Evolutionary conservation across 2,113 vertebrate genomes (phyloP).

Genomic region (Rhabdornis inornatus): DNA sequence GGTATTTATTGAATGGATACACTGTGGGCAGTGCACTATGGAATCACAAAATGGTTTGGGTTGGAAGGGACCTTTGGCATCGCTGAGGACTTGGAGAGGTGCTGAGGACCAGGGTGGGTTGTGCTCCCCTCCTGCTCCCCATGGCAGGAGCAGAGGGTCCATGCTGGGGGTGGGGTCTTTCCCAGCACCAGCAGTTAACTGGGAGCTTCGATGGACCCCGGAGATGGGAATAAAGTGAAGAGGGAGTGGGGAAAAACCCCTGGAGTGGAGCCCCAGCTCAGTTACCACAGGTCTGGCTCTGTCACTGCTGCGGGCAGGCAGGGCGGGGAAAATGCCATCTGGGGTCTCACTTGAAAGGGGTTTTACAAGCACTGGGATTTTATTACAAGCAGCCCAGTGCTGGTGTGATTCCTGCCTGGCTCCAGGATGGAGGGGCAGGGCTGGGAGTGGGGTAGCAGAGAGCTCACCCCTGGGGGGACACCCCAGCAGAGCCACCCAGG

Average conservation of each 20-base stretch:
- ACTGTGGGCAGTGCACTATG: no score
- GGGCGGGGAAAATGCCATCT: background rate
- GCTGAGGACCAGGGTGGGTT: background rate
- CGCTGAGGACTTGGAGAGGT: accelerated
- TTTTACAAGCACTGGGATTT: constrained; percentile 22
- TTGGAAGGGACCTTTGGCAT: background rate
- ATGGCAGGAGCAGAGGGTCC: background rate
- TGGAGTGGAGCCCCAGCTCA: background rate
- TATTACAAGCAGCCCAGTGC: background rate
- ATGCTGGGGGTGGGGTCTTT: accelerated
- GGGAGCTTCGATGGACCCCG: accelerated
- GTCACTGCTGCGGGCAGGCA: background rate
- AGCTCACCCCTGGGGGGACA: no score
- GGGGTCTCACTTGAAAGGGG: constrained; percentile 19
- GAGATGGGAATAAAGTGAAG: background rate
- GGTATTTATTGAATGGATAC: no score
- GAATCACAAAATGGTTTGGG: background rate
- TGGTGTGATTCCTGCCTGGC: background rate
- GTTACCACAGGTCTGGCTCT: background rate
- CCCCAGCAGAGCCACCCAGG: background rate
- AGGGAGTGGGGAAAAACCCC: background rate
- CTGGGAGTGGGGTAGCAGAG: background rate
- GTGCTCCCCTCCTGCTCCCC: background rate
- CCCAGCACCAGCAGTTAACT: background rate
- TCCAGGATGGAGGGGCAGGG: background rate